Evolutionary conservation across 2,113 vertebrate genomes (phyloP).

Genomic region (Podocnemis expansa): DNA sequence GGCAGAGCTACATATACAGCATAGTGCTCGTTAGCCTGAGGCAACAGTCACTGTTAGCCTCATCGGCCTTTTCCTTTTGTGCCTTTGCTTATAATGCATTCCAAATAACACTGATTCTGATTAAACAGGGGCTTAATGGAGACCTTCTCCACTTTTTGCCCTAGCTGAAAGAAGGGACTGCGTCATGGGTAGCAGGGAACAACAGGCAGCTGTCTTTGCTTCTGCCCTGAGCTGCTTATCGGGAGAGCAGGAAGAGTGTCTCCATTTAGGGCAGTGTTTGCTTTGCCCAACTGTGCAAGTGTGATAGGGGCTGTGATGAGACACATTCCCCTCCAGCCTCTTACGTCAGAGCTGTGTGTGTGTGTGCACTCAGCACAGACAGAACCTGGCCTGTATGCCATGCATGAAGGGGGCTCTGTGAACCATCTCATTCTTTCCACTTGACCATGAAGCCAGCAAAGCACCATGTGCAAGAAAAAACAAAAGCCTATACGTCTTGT

Average conservation of each 20-base stretch:
- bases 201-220: neutral
- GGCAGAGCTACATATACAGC: neutral
- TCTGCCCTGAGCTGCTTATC: neutral
- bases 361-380: rapidly evolving
- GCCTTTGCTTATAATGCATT: neutral
- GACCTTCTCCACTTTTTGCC: neutral
- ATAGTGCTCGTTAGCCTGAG: neutral
- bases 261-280: conserved; percentile 62
- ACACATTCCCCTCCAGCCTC: rapidly evolving
- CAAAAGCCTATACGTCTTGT: neutral
- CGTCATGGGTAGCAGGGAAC: neutral
- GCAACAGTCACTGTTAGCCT: neutral
- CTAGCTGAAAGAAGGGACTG: conserved; percentile 21
- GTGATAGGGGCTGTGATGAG: neutral
- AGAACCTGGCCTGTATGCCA: rapidly evolving
- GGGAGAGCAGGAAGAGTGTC: neutral
- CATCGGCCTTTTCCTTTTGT: neutral
- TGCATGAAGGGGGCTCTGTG: rapidly evolving
- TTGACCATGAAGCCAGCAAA: neutral
- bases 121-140: neutral
- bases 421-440: neutral
- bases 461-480: neutral
- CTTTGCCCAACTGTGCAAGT: conserved; percentile 2
- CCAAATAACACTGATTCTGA: neutral
- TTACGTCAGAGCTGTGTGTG: rapidly evolving